A percentile compares a stretch with the other conserved stretches of the same genome.
These are phyloP conservation scores for Charina bottae DNA, from an alignment of 2,113 vertebrate species.

Conservation along the genomic window DNA sequence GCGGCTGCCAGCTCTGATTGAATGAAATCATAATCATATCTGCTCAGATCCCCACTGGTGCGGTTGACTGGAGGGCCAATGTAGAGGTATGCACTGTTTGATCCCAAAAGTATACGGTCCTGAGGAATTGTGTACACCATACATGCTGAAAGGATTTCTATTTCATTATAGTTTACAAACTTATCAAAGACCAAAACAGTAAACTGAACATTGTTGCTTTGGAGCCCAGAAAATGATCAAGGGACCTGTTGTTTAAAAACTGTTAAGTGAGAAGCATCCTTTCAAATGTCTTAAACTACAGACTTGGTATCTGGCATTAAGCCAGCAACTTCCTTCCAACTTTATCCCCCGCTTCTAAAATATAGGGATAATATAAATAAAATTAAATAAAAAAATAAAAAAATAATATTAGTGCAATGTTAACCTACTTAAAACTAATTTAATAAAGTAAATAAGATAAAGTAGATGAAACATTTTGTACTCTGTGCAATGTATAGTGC, in stretches of 20 bases:
- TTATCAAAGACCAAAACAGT: background rate
- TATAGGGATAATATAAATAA: background rate
- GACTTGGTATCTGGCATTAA: background rate
- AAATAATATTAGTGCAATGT: background rate
- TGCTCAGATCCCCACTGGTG: constrained; percentile 76
- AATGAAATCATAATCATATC: constrained; percentile 88
- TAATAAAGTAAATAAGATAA: background rate
- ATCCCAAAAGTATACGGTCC: constrained; percentile 87
- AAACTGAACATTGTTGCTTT: background rate
- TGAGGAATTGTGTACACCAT: constrained; percentile 45
- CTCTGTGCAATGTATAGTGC: background rate
- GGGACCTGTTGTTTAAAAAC: background rate
- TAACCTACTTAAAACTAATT: background rate
- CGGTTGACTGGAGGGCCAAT: constrained; percentile 83
- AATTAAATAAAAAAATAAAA: no score
- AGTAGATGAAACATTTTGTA: background rate
- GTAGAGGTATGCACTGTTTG: constrained; percentile 84
- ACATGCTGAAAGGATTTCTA: background rate
- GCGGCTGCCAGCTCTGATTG: constrained; percentile 85
- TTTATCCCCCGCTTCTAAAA: background rate
- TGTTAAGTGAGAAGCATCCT: background rate
- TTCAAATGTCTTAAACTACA: background rate
- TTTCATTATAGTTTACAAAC: background rate
- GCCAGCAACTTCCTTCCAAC: background rate
- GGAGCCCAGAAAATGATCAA: background rate